phyloP scores from a whole-genome alignment of 1,140 invertebrate genomes.

The Drosophila miranda region DNA sequence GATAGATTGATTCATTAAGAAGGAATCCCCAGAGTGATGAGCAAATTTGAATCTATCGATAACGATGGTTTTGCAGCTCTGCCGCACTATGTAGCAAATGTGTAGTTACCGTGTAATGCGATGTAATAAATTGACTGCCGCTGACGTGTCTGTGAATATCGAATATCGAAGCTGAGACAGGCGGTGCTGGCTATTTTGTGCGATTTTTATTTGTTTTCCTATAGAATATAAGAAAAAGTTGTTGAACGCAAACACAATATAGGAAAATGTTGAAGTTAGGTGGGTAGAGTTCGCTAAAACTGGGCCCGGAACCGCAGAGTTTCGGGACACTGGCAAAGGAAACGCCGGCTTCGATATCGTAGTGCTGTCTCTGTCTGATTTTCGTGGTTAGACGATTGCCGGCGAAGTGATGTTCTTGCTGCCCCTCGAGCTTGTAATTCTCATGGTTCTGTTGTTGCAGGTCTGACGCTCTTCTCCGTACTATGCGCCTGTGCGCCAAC shows the following conservation, averaged over 20 bases:
- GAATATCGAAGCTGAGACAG: conserved; percentile 43
- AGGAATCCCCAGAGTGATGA: too few relatives aligned
- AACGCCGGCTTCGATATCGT: conserved; percentile 53
- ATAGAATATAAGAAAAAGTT: conserved; percentile 66
- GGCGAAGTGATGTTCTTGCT: too few relatives aligned
- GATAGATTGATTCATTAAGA: too few relatives aligned
- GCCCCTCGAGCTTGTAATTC: background rate
- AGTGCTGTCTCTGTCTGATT: conserved; percentile 43
- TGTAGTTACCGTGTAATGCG: too few relatives aligned
- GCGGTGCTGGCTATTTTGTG: conserved; percentile 61
- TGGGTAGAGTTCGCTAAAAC: conserved; percentile 21
- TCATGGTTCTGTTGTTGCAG: conserved; percentile 31
- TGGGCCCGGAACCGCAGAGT: too few relatives aligned
- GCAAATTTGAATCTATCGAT: too few relatives aligned
- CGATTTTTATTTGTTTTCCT: conserved; percentile 60
- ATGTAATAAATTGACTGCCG: conserved; percentile 5
- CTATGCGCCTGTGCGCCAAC: conserved; percentile 42
- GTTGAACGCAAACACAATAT: conserved; percentile 44
- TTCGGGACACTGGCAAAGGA: conserved; percentile 1
- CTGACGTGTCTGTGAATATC: conserved; percentile 67
- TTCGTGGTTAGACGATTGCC: conserved; percentile 41
- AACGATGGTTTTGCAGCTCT: too few relatives aligned
- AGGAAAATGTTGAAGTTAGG: conserved; percentile 72
- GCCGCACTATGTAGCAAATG: too few relatives aligned
- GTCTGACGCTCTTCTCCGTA: conserved; percentile 55